Conservation (phyloP, 2,113 vertebrate genomes). For the Cyanoderma ruficeps region DNA sequence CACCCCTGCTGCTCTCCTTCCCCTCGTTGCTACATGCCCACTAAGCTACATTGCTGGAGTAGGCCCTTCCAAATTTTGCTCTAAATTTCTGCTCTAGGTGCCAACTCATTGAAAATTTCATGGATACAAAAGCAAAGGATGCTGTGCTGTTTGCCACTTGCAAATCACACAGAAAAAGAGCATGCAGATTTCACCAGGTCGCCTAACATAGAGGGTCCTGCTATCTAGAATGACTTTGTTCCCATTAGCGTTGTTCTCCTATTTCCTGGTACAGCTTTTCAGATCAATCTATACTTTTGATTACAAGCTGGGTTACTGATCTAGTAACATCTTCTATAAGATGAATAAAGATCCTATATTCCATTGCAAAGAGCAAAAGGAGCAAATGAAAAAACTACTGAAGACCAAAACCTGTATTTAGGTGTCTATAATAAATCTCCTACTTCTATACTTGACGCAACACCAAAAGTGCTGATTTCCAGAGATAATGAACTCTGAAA, state of each 20-base stretch:
- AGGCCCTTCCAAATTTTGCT: neutral
- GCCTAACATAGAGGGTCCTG: neutral
- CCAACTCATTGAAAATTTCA: neutral
- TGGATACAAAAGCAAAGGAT: neutral
- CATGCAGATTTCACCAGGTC: neutral
- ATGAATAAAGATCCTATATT: neutral
- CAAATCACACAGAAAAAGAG: neutral
- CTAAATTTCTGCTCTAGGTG: neutral
- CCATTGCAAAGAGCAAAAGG: neutral
- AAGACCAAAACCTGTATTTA: neutral
- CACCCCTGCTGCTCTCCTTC: neutral
- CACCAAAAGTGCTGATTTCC: neutral
- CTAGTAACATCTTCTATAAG: neutral
- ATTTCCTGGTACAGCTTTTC: neutral
- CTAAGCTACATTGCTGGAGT: neutral
- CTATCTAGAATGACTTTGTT: neutral
- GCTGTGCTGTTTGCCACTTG: neutral
- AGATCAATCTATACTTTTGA: neutral
- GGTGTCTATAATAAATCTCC: neutral
- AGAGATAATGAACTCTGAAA: neutral
- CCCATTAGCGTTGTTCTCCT: neutral
- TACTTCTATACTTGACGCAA: neutral
- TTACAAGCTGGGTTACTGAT: neutral
- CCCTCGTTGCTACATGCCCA: neutral
- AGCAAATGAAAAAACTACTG: neutral